Evolutionary conservation across 2,797 vertebrate genomes (phyloP).

Genomic region (Schizothorax lantsangensis): DNA sequence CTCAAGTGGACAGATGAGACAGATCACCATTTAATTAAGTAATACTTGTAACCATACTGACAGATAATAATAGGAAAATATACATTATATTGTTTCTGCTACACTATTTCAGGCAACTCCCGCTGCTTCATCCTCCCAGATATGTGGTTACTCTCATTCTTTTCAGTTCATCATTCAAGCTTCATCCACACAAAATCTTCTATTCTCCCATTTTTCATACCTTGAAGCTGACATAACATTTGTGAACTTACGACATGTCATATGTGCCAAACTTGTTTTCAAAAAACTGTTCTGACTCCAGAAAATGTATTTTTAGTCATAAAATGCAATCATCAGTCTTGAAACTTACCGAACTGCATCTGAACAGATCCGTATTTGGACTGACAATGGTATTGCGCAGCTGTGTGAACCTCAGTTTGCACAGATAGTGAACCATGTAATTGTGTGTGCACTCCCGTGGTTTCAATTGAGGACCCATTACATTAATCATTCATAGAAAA

Average conservation of each 20-base stretch:
- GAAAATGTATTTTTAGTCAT: neutral
- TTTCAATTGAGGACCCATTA: constrained; percentile 23
- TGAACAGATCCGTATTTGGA: neutral
- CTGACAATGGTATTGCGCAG: neutral
- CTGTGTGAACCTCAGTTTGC: neutral
- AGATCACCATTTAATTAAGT: no score
- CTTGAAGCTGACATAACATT: neutral
- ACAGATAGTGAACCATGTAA: neutral
- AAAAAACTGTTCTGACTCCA: neutral
- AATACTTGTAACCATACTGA: neutral
- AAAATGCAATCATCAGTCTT: neutral
- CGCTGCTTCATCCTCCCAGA: neutral
- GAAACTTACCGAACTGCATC: neutral
- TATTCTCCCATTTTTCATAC: neutral
- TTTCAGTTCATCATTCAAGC: neutral
- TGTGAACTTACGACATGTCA: neutral
- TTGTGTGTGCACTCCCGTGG: constrained; percentile 1
- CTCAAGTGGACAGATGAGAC: neutral
- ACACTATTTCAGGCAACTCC: neutral
- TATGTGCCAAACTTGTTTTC: neutral
- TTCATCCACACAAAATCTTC: neutral
- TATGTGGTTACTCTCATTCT: neutral
- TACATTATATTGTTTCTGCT: neutral
- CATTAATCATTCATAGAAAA: constrained; percentile 24
- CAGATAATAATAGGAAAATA: neutral